A percentile compares a stretch with the other conserved stretches of the same genome.
phyloP scores from a whole-genome alignment of 2,113 vertebrate genomes.

The Lipotes vexillifer region DNA sequence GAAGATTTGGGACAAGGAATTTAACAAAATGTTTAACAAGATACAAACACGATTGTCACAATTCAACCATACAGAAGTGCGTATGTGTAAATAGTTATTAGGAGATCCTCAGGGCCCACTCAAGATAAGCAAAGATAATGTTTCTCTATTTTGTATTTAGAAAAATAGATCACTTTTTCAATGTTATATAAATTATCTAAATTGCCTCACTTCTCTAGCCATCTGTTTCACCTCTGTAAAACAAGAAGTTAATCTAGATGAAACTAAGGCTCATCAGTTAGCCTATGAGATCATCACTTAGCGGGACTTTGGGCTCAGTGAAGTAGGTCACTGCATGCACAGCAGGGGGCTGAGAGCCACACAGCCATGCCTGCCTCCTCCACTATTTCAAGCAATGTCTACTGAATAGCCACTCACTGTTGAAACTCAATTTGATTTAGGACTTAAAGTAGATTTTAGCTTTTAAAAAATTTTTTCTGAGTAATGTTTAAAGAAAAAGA shows the following conservation, averaged over 20 bases:
- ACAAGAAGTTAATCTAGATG: not conserved
- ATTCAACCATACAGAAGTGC: not conserved
- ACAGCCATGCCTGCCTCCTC: not conserved
- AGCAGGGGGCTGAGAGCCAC: not conserved
- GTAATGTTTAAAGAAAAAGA: not conserved
- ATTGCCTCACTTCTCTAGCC: not conserved
- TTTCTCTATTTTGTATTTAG: not conserved
- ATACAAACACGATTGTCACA: not conserved
- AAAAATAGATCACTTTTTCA: not conserved
- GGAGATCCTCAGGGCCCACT: not conserved
- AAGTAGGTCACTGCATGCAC: not conserved
- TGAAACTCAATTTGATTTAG: not conserved
- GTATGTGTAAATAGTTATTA: not conserved
- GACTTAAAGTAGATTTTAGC: not conserved
- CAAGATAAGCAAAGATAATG: not conserved
- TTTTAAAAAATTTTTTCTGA: not conserved
- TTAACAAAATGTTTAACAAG: not conserved
- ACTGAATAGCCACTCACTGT: not conserved
- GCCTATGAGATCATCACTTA: not conserved
- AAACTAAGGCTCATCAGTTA: not conserved
- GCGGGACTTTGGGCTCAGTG: fast-evolving
- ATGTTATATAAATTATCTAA: not conserved
- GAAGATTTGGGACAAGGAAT: not conserved
- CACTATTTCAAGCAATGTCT: not conserved
- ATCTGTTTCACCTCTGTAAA: not conserved